phyloP scores from a whole-genome alignment of 2,888 invertebrate genomes.

The Mycogona germanica region DNA sequence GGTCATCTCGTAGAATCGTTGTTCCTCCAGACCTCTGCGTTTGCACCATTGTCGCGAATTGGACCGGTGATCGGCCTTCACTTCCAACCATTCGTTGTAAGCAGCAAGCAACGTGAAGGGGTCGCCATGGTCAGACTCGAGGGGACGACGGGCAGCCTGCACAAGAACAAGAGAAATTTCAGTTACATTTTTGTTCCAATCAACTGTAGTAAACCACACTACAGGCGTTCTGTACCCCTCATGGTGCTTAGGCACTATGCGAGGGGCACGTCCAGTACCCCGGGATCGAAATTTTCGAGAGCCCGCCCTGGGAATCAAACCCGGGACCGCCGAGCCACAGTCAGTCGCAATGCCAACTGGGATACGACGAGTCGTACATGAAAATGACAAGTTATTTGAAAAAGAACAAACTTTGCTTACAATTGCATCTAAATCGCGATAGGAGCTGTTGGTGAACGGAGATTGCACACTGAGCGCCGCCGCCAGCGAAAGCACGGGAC shows the following conservation, averaged over 20 bases:
- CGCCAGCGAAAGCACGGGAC: constrained; percentile 77
- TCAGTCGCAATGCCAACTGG: too few relatives aligned
- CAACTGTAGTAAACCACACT: too few relatives aligned
- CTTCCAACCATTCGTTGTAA: constrained; percentile 76
- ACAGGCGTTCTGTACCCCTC: too few relatives aligned
- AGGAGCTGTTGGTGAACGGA: constrained; percentile 81
- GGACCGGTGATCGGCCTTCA: constrained; percentile 46
- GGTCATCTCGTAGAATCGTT: constrained; percentile 90
- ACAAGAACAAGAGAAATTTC: neutral
- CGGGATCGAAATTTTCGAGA: too few relatives aligned
- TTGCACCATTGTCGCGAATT: constrained; percentile 69
- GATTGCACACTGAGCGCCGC: constrained; percentile 87
- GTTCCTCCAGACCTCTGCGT: constrained; percentile 85
- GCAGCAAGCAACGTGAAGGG: constrained; percentile 78
- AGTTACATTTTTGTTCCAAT: too few relatives aligned
- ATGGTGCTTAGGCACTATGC: too few relatives aligned
- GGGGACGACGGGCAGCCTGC: constrained; percentile 46
- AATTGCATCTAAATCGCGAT: constrained; percentile 69
- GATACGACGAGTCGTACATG: too few relatives aligned
- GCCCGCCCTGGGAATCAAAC: too few relatives aligned
- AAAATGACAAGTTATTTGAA: neutral
- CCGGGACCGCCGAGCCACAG: too few relatives aligned
- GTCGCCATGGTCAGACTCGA: constrained; percentile 93
- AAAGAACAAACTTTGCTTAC: constrained; percentile 35
- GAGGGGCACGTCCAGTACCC: too few relatives aligned